phyloP scores from a whole-genome alignment of 1,140 invertebrate species.

The Drosophila setifemur region DNA sequence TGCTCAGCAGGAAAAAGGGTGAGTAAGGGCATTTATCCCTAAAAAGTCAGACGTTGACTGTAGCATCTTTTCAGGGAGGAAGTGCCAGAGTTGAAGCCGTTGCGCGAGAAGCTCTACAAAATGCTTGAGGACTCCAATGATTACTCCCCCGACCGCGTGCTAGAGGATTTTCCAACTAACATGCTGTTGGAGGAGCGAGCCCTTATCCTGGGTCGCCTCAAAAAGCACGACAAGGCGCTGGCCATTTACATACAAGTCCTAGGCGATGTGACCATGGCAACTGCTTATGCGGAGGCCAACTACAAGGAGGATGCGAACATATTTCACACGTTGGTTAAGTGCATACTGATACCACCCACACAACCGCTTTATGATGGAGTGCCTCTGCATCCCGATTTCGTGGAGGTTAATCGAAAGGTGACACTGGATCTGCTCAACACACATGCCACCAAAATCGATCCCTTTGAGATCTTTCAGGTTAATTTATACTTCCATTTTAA shows the following conservation, averaged over 20 bases:
- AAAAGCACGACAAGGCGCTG: slow-evolving; percentile 95
- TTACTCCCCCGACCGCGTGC: slow-evolving; percentile 94
- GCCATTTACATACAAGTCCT: slow-evolving; percentile 93
- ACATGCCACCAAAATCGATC: slow-evolving; percentile 92
- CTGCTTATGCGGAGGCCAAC: slow-evolving; percentile 92
- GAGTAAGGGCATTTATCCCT: background rate
- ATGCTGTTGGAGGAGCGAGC: slow-evolving; percentile 96
- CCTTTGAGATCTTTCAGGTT: slow-evolving; percentile 85
- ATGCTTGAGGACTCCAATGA: slow-evolving; percentile 93
- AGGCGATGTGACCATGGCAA: slow-evolving; percentile 92
- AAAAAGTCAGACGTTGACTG: background rate
- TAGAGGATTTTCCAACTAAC: slow-evolving; percentile 94
- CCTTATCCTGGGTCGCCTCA: slow-evolving; percentile 93
- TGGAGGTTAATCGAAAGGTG: slow-evolving; percentile 88
- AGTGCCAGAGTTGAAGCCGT: slow-evolving; percentile 14
- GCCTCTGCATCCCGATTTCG: slow-evolving; percentile 84
- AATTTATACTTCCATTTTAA: background rate
- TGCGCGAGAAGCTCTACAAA: slow-evolving; percentile 88
- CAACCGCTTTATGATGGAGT: slow-evolving; percentile 83
- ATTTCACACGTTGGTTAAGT: slow-evolving; percentile 86
- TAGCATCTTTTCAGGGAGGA: slow-evolving; percentile 14
- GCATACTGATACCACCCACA: slow-evolving; percentile 85
- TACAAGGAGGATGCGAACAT: slow-evolving; percentile 86
- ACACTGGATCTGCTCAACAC: slow-evolving; percentile 91
- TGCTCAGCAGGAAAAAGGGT: slow-evolving; percentile 32